phyloP scores from a whole-genome alignment of 2,797 vertebrate genomes.

The Trachops cirrhosus region DNA sequence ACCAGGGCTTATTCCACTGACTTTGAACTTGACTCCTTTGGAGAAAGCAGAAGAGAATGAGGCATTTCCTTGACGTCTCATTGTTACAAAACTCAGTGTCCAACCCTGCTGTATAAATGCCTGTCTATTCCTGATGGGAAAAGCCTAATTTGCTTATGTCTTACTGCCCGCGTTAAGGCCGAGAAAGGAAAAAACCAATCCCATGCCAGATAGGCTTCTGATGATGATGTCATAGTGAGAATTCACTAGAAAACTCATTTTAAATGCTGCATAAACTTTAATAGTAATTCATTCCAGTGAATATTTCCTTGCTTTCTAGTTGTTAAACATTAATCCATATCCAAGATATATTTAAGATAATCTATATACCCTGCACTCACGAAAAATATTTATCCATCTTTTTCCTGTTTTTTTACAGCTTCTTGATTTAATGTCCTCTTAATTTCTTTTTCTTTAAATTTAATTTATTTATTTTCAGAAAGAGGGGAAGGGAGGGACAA shows the following conservation, averaged over 20 bases:
- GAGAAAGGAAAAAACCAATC: background rate
- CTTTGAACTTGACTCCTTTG: background rate
- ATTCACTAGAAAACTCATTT: background rate
- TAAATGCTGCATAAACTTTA: background rate
- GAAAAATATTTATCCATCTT: background rate
- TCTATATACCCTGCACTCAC: background rate
- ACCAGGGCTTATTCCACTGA: background rate
- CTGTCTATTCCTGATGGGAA: background rate
- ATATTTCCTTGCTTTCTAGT: background rate
- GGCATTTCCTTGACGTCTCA: background rate
- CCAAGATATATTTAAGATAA: background rate
- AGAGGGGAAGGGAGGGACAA: too few relatives aligned
- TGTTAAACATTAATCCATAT: conserved; percentile 24
- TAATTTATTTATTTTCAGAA: too few relatives aligned
- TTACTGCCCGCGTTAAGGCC: background rate
- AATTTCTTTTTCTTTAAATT: background rate
- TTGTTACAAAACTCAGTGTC: background rate
- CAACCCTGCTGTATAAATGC: background rate
- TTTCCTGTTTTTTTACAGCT: background rate
- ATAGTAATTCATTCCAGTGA: background rate
- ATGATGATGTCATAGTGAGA: background rate
- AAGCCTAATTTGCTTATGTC: background rate
- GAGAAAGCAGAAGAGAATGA: background rate
- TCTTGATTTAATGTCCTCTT: background rate
- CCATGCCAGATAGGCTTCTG: background rate